phyloP scores from a whole-genome alignment of 1,140 invertebrate genomes.

The Caligus rogercresseyi region DNA sequence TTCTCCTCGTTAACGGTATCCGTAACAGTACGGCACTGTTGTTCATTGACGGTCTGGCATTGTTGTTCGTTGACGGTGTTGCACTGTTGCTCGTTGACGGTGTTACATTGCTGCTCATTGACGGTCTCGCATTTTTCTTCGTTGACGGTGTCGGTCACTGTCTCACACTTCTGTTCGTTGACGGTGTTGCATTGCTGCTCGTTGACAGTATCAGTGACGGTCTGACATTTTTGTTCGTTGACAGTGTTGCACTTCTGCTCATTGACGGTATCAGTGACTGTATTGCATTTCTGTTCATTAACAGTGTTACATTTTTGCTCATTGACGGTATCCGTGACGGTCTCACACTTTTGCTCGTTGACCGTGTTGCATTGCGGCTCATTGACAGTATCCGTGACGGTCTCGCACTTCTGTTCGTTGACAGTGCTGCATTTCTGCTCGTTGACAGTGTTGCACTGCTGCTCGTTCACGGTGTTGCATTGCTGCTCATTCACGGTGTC shows the following conservation, averaged over 20 bases:
- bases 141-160: conserved; percentile 8
- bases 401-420: too few species aligned
- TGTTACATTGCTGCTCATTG: conserved; percentile 10
- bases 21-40: conserved; percentile 6
- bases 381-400: too few species aligned
- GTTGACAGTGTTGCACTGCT: too few species aligned
- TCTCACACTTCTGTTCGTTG: too few species aligned
- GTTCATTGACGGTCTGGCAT: too few species aligned
- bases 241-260: conserved; percentile 13
- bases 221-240: too few species aligned
- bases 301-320: too few species aligned
- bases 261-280: conserved; percentile 13
- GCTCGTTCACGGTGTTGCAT: conserved; percentile 17
- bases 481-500: conserved; percentile 14
- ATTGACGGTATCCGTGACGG: too few species aligned
- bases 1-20: conserved; percentile 14
- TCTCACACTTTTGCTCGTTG: too few species aligned
- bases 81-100: conserved; percentile 5
- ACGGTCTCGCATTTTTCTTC: conserved; percentile 1
- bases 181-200: conserved; percentile 14
- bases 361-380: conserved; percentile 16
- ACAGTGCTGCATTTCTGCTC: too few species aligned
- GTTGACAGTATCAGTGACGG: conserved; percentile 4
- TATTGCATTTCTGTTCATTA: background rate
- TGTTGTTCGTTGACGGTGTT: conserved; percentile 3